These are phyloP conservation scores for Limnephilus rhombicus DNA, from an alignment of 2,888 invertebrate genomes.

Conservation along the genomic window DNA sequence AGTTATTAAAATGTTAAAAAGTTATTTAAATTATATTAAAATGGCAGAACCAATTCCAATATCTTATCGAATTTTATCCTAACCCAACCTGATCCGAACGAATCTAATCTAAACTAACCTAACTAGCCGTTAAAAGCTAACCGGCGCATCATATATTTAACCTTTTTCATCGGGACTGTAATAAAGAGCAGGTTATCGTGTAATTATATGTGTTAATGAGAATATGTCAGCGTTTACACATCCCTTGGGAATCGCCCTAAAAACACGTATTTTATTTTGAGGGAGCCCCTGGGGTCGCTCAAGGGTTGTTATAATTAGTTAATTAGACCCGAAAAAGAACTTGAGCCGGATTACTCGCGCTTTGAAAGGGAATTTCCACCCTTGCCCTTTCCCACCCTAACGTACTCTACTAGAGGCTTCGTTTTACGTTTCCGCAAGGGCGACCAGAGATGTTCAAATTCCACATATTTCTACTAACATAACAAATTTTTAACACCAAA, in stretches of 20 bases:
- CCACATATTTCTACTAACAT: background rate
- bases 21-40: too few species aligned
- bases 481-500: too few species aligned
- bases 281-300: background rate
- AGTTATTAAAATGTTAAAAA: too few species aligned
- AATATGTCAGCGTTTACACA: background rate
- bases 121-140: background rate
- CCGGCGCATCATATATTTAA: background rate
- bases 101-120: too few species aligned
- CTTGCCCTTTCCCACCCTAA: background rate
- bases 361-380: background rate
- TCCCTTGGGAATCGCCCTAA: background rate
- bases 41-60: too few species aligned
- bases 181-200: background rate
- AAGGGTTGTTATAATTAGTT: background rate
- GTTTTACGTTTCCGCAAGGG: background rate
- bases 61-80: too few species aligned
- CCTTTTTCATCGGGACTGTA: background rate
- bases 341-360: background rate
- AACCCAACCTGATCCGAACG: too few species aligned
- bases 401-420: background rate
- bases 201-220: constrained; percentile 1
- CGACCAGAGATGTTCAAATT: background rate
- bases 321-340: background rate
- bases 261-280: background rate